Conservation (phyloP, 2,797 vertebrate genomes). For the Sebastes oblongus region DNA sequence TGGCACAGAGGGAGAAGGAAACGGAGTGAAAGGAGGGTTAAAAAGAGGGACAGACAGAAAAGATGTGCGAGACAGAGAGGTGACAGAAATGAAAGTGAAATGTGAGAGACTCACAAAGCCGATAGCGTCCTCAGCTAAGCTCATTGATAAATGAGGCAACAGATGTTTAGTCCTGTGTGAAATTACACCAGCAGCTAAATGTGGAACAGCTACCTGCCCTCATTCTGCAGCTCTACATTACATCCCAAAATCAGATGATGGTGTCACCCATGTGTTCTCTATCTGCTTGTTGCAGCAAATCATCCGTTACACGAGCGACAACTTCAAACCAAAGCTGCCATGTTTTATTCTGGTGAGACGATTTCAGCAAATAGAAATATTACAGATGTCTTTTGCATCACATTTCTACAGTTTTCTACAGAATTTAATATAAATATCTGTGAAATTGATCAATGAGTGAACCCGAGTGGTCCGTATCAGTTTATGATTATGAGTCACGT, state of each 20-base stretch:
- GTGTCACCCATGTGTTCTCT: too few relatives aligned
- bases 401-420: not conserved
- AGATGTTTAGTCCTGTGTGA: conserved; percentile 41
- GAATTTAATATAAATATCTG: not conserved
- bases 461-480: not conserved
- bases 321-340: not conserved
- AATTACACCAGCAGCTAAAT: conserved; percentile 24
- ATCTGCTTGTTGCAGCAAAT: too few relatives aligned
- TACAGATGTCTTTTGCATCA: not conserved
- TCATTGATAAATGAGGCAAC: conserved; percentile 38
- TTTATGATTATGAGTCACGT: too few relatives aligned
- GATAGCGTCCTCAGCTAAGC: not conserved
- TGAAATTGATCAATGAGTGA: not conserved
- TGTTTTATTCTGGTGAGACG: not conserved
- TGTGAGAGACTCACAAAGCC: not conserved
- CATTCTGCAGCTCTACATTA: conserved; percentile 43
- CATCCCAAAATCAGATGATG: not conserved
- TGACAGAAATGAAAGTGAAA: conserved; percentile 3
- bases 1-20: conserved; percentile 10
- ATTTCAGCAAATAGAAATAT: not conserved
- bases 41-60: not conserved
- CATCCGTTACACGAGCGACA: not conserved
- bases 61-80: not conserved
- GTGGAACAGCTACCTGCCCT: conserved; percentile 51
- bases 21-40: not conserved